Percentiles rank a stretch among this genome's conserved stretches.
These are phyloP conservation scores for Pyrocoelia pectoralis DNA, from an alignment of 2,888 invertebrate species.

Conservation along the genomic window DNA sequence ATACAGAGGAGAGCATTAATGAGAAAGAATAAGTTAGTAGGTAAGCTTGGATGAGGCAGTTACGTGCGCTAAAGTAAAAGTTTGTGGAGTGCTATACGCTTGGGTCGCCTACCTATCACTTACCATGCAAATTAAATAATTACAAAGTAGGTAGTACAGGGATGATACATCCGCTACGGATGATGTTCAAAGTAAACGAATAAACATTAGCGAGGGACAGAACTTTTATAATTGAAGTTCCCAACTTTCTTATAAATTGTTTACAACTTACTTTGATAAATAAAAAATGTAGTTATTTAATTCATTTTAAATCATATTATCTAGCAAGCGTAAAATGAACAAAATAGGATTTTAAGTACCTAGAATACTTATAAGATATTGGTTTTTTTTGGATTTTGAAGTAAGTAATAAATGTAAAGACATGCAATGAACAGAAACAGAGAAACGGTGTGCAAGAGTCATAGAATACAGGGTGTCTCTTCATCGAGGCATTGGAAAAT, in stretches of 20 bases:
- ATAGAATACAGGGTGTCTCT: too few relatives aligned
- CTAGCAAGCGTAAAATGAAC: too few relatives aligned
- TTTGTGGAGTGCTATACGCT: slow-evolving; percentile 47
- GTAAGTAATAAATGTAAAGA: too few relatives aligned
- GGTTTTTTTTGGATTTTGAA: too few relatives aligned
- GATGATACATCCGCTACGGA: slow-evolving; percentile 52
- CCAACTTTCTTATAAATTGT: slow-evolving; percentile 55
- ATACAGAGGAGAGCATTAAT: slow-evolving; percentile 51
- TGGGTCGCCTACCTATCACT: slow-evolving; percentile 56
- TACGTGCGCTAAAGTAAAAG: slow-evolving; percentile 49
- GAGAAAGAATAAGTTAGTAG: slow-evolving; percentile 56
- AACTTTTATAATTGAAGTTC: slow-evolving; percentile 55
- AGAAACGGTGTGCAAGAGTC: too few relatives aligned
- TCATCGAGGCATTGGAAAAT: too few relatives aligned
- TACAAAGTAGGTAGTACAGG: slow-evolving; percentile 56
- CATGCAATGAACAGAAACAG: too few relatives aligned
- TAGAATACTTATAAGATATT: too few relatives aligned
- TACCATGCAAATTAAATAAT: slow-evolving; percentile 61
- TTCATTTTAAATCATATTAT: too few relatives aligned
- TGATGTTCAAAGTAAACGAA: slow-evolving; percentile 52
- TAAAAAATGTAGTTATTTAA: too few relatives aligned
- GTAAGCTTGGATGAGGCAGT: slow-evolving; percentile 38
- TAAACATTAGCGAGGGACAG: slow-evolving; percentile 49
- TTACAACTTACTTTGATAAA: slow-evolving; percentile 48
- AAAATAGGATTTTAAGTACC: too few relatives aligned